phyloP scores from a whole-genome alignment of 2,113 vertebrate genomes.

The Dolichallabes microphthalmus region DNA sequence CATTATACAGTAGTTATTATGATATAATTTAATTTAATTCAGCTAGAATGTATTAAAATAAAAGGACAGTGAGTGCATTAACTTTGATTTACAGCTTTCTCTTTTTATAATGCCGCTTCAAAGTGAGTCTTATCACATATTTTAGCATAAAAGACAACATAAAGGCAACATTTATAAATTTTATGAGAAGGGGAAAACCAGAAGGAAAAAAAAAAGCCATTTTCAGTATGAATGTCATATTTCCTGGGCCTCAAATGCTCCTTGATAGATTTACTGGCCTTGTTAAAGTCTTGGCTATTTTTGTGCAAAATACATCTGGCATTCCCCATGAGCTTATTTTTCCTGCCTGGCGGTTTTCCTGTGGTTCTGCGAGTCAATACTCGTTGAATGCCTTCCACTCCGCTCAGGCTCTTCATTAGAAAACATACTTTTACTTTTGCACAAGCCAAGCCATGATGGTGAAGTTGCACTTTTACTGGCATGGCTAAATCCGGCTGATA shows the following conservation, averaged over 20 bases:
- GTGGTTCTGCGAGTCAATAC: constrained; percentile 53
- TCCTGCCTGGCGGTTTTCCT: constrained; percentile 47
- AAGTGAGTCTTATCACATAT: constrained; percentile 2
- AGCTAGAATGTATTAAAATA: not conserved
- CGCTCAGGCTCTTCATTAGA: constrained; percentile 39
- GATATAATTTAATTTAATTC: not conserved
- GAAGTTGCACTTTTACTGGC: constrained; percentile 36
- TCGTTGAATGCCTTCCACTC: constrained; percentile 47
- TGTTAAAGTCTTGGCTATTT: constrained; percentile 52
- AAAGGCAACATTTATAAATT: constrained; percentile 4
- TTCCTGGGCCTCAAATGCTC: not conserved
- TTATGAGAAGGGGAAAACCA: constrained; percentile 7
- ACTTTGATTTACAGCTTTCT: not conserved
- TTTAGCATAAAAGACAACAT: constrained; percentile 16
- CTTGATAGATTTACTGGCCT: constrained; percentile 51
- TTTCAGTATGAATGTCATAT: constrained; percentile 34
- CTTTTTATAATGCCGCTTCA: not conserved
- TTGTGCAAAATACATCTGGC: constrained; percentile 54
- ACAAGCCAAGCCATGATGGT: constrained; percentile 17
- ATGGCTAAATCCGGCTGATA: constrained; percentile 25
- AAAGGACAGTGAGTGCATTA: not conserved
- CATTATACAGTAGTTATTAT: not conserved
- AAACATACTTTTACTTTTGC: constrained; percentile 36
- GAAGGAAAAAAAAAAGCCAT: constrained; percentile 9
- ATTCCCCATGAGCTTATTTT: constrained; percentile 54